phyloP scores from a whole-genome alignment of 2,888 invertebrate genomes.

The Cataglyphis altisquamis region DNA sequence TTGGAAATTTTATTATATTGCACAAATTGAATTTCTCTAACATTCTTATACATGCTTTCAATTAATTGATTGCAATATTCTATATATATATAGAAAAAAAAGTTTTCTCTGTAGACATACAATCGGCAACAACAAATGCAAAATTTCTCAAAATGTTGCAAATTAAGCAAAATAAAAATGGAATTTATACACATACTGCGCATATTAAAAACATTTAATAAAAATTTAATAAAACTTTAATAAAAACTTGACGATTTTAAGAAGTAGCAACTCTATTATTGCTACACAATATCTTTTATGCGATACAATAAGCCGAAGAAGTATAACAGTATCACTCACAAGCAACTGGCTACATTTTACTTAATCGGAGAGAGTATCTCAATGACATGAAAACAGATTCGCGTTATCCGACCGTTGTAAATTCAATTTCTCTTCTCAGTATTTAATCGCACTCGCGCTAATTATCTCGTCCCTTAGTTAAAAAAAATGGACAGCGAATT shows the following conservation, averaged over 20 bases:
- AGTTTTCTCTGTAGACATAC: not conserved
- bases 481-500: constrained; percentile 36
- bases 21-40: not conserved
- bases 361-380: constrained; percentile 21
- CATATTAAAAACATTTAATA: not conserved
- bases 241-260: not conserved
- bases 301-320: not conserved
- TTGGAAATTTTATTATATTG: not conserved
- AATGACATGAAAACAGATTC: constrained; percentile 19
- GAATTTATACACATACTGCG: not conserved
- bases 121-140: not conserved
- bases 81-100: not conserved
- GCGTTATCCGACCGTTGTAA: constrained; percentile 8
- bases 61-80: not conserved
- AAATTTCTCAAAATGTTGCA: not conserved
- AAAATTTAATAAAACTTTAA: not conserved
- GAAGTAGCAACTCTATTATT: not conserved
- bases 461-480: constrained; percentile 27
- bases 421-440: constrained; percentile 36
- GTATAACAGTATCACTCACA: too few relatives aligned
- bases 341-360: not conserved
- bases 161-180: constrained; percentile 1
- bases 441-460: constrained; percentile 18
- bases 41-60: not conserved
- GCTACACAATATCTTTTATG: constrained; percentile 8